Conservation (phyloP, 2,113 vertebrate genomes). For the Campylorhamphus procurvoides region DNA sequence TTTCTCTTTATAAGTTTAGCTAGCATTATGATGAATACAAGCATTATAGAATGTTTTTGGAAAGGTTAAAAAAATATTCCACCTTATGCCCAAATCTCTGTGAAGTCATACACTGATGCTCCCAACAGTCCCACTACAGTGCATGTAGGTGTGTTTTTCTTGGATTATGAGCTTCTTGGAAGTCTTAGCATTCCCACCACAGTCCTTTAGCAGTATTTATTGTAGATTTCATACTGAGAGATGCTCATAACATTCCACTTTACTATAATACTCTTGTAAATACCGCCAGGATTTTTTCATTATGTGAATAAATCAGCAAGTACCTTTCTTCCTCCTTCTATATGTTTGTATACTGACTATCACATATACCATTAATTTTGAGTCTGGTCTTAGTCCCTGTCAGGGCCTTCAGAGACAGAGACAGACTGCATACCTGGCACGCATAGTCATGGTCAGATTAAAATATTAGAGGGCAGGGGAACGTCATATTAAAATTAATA, state of each 20-base stretch:
- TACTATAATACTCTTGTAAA: not conserved
- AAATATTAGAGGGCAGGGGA: not conserved
- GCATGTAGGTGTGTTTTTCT: not conserved
- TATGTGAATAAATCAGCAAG: not conserved
- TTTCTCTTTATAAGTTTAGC: not conserved
- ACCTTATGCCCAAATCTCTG: not conserved
- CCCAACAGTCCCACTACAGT: not conserved
- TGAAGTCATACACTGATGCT: not conserved
- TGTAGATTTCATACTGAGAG: not conserved
- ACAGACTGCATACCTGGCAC: not conserved
- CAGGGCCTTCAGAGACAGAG: not conserved
- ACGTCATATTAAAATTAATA: not conserved
- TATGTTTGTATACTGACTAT: not conserved
- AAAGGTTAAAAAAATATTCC: not conserved
- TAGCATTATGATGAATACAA: accelerated
- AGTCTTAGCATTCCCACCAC: not conserved
- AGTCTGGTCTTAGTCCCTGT: not conserved
- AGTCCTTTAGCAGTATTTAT: not conserved
- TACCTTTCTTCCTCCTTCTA: not conserved
- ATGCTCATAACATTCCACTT: not conserved
- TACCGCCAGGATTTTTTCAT: not conserved
- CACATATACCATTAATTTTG: not conserved
- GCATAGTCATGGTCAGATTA: not conserved
- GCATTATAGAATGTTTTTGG: not conserved
- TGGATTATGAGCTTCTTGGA: not conserved